A percentile compares a stretch with the other conserved stretches of the same genome.
Evolutionary conservation across 1,140 invertebrate species (phyloP).

Genomic region (Atta colombica): DNA sequence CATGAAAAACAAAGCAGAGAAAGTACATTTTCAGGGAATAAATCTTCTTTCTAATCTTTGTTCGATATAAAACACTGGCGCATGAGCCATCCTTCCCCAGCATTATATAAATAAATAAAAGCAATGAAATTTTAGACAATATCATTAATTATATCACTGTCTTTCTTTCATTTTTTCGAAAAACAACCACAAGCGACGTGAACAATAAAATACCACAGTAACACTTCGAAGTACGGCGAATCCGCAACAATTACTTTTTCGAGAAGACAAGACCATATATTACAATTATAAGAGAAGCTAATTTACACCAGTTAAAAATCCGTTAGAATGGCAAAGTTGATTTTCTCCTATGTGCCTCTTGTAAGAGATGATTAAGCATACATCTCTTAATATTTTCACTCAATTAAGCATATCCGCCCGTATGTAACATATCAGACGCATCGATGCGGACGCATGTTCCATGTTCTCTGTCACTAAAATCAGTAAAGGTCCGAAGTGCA

Average conservation of each 20-base stretch:
- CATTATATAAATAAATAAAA: background rate
- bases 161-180: background rate
- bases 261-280: background rate
- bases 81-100: background rate
- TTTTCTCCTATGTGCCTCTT: slow-evolving; percentile 13
- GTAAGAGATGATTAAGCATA: slow-evolving; percentile 11
- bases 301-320: background rate
- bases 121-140: background rate
- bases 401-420: slow-evolving; percentile 35
- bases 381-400: slow-evolving; percentile 43
- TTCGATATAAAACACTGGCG: background rate
- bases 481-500: slow-evolving; percentile 18
- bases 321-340: slow-evolving; percentile 1
- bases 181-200: background rate
- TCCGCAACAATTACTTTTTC: background rate
- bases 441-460: background rate
- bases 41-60: background rate
- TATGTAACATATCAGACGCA: slow-evolving; percentile 12
- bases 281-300: slow-evolving; percentile 12
- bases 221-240: background rate
- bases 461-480: slow-evolving; percentile 20
- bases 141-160: background rate
- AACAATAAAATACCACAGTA: slow-evolving; percentile 7
- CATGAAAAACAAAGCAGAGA: background rate
- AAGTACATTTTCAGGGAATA: background rate